Conservation (phyloP, 2,888 invertebrate genomes). For the Pinctada fucata region DNA sequence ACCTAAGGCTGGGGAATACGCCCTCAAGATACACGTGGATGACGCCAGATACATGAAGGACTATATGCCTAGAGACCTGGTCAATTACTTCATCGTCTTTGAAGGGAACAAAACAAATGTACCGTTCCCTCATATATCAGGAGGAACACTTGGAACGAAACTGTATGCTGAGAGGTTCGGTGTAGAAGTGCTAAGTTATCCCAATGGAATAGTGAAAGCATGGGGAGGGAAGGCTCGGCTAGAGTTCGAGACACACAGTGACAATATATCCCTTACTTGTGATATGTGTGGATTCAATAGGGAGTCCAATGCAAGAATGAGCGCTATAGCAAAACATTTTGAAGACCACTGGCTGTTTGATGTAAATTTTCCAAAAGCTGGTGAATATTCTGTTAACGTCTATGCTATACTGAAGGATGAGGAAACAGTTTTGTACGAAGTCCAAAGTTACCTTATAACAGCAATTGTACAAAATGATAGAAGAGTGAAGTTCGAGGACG, state of each 20-base stretch:
- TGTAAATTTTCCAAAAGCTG: slow-evolving; percentile 63
- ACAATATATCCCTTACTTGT: slow-evolving; percentile 62
- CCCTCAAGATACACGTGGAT: slow-evolving; percentile 70
- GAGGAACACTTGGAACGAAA: slow-evolving; percentile 60
- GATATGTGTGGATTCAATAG: slow-evolving; percentile 66
- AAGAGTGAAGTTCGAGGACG: slow-evolving; percentile 42
- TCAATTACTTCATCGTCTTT: slow-evolving; percentile 71
- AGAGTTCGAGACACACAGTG: slow-evolving; percentile 56
- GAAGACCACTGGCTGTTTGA: slow-evolving; percentile 66
- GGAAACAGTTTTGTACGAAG: slow-evolving; percentile 58
- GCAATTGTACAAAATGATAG: slow-evolving; percentile 53
- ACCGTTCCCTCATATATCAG: slow-evolving; percentile 69
- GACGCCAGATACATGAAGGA: slow-evolving; percentile 45
- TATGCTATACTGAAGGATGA: slow-evolving; percentile 65
- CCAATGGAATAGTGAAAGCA: slow-evolving; percentile 56
- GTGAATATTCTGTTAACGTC: slow-evolving; percentile 72
- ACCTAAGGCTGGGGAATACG: slow-evolving; percentile 69
- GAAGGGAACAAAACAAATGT: slow-evolving; percentile 53
- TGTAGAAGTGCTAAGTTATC: slow-evolving; percentile 60
- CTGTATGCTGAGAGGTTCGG: slow-evolving; percentile 58
- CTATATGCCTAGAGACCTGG: slow-evolving; percentile 67
- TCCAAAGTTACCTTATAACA: slow-evolving; percentile 65
- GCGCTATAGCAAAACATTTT: slow-evolving; percentile 50
- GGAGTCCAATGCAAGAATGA: slow-evolving; percentile 55
- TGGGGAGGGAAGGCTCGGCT: slow-evolving; percentile 59